Evolutionary conservation across 2,888 invertebrate species (phyloP), one percentile per base, ranked within the genome.

Genomic region (Incurvaria masculella): DNA sequence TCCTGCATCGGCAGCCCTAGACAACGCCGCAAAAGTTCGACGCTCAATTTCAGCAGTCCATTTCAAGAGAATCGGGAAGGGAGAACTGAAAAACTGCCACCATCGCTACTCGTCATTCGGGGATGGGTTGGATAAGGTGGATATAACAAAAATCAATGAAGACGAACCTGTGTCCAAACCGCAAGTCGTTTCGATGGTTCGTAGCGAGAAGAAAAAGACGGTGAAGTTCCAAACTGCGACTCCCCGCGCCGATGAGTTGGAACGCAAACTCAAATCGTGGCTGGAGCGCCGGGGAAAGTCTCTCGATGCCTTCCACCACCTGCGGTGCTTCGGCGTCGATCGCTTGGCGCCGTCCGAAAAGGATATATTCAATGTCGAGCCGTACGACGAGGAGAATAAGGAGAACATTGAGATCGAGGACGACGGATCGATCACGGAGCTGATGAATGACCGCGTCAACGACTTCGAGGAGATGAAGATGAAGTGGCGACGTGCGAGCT

Each of bases 251-350:
- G 67, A 67, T 18, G 80, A 81, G 48, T 47, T 81, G 17, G 72
- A 72, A 50, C 51, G 61, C 0, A 63, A 72, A 46, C 57, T 84
- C 16, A 72, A 73, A 44, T 63, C 68, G 1, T 84, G 83, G 83
- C 59, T 84, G 5, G 62, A 69, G 40, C 79, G 78, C 50, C 63
- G 69, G 16, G 81, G 81, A 0, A 81, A 81, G 54, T 69, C 74
- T 0, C 43, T 79, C 0, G 65, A 72, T 42, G 66, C 72, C 0
- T 82, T 71, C 55, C 78, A 76, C 14, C 81, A 82, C 57, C 61
- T 83, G 26, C 80, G 80, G 57, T 82, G 81, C 55, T 83, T 82
- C 27, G 80, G 76, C 2, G 54, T 79, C 11, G 61, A 71, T 41
- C 69, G 72, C 45, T 45, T 71, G 14, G 47, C 61, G 0, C 53